Evolutionary conservation across 2,113 vertebrate genomes (phyloP).

Genomic region (Orycteropus afer): DNA sequence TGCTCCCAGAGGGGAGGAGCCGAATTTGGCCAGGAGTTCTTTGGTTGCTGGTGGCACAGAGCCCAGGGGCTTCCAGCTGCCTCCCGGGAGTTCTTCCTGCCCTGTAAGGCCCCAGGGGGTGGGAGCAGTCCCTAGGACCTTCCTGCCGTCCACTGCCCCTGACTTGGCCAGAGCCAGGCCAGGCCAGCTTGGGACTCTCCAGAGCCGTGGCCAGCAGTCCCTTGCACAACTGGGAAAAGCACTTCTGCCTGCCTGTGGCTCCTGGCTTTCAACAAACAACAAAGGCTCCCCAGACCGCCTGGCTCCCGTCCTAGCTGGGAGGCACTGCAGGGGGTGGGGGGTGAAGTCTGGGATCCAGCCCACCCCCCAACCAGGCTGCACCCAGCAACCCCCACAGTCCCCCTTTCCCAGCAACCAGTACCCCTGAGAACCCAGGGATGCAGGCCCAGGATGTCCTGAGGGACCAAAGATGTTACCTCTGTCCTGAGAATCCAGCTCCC

Average conservation of each 20-base stretch:
- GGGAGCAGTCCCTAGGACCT: background rate
- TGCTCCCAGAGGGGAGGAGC: conserved; percentile 51
- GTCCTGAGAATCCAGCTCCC: background rate
- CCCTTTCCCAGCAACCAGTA: background rate
- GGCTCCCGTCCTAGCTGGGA: background rate
- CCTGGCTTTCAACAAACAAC: conserved; percentile 24
- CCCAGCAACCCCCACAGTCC: background rate
- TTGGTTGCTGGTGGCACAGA: conserved; percentile 5
- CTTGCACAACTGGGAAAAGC: background rate
- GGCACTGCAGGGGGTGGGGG: background rate
- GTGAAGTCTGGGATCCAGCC: background rate
- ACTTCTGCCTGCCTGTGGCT: background rate
- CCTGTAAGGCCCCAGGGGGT: background rate
- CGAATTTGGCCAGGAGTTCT: conserved; percentile 56
- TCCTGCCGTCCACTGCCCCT: background rate
- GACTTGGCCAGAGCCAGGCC: background rate
- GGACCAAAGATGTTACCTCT: background rate
- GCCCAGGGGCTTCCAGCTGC: conserved; percentile 57
- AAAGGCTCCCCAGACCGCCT: conserved; percentile 39
- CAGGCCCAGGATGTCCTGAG: background rate
- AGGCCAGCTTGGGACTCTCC: background rate
- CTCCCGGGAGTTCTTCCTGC: background rate
- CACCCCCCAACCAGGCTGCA: background rate
- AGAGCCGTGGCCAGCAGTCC: background rate
- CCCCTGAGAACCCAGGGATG: background rate